Evolutionary conservation across 2,113 vertebrate genomes (phyloP).

Genomic region (Bufo bufo): DNA sequence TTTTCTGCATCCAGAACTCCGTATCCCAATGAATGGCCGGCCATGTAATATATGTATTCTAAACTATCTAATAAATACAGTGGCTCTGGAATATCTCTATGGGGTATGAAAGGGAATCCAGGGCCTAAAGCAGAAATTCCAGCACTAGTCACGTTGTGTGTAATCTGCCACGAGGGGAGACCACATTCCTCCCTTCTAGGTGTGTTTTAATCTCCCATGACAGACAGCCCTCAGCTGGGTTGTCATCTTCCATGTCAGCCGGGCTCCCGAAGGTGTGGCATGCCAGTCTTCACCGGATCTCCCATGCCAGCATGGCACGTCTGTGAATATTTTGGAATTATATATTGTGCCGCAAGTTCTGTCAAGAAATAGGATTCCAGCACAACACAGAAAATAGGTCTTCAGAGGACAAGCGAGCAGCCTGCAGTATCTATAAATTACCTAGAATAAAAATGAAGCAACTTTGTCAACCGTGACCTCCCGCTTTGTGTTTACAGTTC

Average conservation of each 20-base stretch:
- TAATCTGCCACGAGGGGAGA: not conserved
- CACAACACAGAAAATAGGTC: too few relatives aligned
- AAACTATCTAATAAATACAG: too few relatives aligned
- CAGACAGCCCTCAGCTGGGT: not conserved
- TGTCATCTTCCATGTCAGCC: not conserved
- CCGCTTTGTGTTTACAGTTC: too few relatives aligned
- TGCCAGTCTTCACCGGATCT: not conserved
- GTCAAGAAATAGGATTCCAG: too few relatives aligned
- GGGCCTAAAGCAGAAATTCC: slow-evolving; percentile 15
- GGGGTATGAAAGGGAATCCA: not conserved
- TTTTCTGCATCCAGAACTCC: too few relatives aligned
- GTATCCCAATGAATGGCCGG: too few relatives aligned
- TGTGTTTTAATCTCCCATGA: not conserved
- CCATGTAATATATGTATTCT: not conserved
- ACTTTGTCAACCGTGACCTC: too few relatives aligned
- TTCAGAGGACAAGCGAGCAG: too few relatives aligned
- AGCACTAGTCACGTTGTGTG: not conserved
- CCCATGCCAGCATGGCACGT: not conserved
- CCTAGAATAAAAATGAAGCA: too few relatives aligned
- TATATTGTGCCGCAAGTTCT: too few relatives aligned
- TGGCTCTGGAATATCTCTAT: not conserved
- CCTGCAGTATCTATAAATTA: too few relatives aligned
- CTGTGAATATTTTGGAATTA: too few relatives aligned
- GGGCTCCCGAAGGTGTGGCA: not conserved
- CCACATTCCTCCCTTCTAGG: slow-evolving; percentile 39